A percentile compares a stretch with the other conserved stretches of the same genome.
Evolutionary conservation across 2,113 vertebrate species (phyloP).

Genomic region (Nyctibius bracteatus): DNA sequence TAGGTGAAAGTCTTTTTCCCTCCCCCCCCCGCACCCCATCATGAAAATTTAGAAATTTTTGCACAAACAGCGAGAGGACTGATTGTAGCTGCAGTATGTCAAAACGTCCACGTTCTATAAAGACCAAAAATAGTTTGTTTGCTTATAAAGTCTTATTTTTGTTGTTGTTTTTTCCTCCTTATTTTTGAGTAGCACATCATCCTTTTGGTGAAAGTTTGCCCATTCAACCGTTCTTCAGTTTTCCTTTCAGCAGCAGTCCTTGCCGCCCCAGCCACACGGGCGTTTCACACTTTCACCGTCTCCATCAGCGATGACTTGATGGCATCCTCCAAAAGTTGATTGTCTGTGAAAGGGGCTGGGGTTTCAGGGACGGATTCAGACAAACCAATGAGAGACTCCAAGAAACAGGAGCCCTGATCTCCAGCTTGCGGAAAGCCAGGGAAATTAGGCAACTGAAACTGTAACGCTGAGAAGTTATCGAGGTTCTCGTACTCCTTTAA

Average conservation of each 20-base stretch:
- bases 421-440: constrained; percentile 75
- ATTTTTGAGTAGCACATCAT: neutral
- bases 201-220: neutral
- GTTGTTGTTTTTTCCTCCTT: neutral
- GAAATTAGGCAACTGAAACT: constrained; percentile 84
- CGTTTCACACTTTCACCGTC: constrained; percentile 83
- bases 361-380: constrained; percentile 86
- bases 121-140: constrained; percentile 57
- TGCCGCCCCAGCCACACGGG: accelerated
- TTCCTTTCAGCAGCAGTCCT: neutral
- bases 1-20: constrained; percentile 11
- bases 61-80: constrained; percentile 59
- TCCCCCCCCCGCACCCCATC: neutral
- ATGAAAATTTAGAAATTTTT: constrained; percentile 54
- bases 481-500: constrained; percentile 87
- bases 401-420: constrained; percentile 85
- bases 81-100: constrained; percentile 67
- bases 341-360: constrained; percentile 85
- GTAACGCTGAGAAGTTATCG: constrained; percentile 81
- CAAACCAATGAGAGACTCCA: constrained; percentile 91
- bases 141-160: constrained; percentile 12
- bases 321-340: constrained; percentile 91
- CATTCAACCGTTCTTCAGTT: neutral
- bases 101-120: constrained; percentile 45
- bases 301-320: constrained; percentile 88